Base-by-base conservation (phyloP, 2,888 invertebrate species). In the Sclerodermus sp. region DNA sequence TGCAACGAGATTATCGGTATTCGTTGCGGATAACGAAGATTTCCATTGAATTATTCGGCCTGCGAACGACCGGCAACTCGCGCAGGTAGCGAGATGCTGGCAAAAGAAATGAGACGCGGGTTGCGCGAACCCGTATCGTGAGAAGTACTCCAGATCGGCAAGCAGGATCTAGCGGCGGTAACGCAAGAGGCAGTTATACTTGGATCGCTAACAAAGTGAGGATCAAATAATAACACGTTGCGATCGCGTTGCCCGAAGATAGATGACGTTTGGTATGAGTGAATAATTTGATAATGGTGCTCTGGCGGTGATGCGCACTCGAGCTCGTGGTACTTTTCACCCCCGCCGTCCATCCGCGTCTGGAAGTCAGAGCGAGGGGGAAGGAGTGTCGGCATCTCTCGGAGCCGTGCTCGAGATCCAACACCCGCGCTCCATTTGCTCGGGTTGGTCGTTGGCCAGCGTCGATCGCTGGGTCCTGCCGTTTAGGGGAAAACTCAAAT, bases 181-280 rank as follows among this genome's bases (percentile, higher is more conserved):
- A 68, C 61, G 62, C 60, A 48, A 52, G 58, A 51, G 55, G 51
- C 66, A 62, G 66, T 64, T 65, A 67, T 58, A 66, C 62, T 67
- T 64, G 66, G 71, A 74, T 74, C 67, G 71, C 74, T 75, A 75
- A 76, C 74, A 75, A 75, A 75, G 75, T 75, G 76, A 74, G 73
- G 75, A 75, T 75, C 73, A 70, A 75, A 75, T 76, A 76, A 76
- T 76, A 74, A 75, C 71, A 76, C 69, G 74, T 74, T 76, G 66
- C 64, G 72, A 71, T 71, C 70, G 70, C 60, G 60, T 59, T 64
- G 56, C 47, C 58, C 62, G 69, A 74, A 74, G 74, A 75, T 74
- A 68, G 71, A 75, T 74, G 70, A 70, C 68, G 67, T 63, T 48
- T 69, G 67, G 67, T 68, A 68, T 70, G 74, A 76, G 75, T 74